These are phyloP conservation scores for Drosophila sordidula DNA, from an alignment of 2,888 invertebrate genomes.

Conservation along the genomic window DNA sequence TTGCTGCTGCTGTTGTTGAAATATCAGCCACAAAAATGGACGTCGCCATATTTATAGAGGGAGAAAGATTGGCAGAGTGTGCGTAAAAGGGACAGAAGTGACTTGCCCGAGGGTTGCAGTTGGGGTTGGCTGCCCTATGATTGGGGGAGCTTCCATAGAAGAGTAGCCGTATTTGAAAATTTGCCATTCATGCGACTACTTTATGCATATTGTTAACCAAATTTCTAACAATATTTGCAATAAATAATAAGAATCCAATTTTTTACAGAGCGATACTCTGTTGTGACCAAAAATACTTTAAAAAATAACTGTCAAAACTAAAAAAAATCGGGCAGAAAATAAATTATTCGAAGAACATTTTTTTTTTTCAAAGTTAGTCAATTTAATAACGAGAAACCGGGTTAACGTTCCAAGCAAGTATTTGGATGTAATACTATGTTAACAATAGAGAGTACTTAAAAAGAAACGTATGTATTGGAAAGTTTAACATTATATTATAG, in stretches of 20 bases:
- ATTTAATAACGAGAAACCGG: no score
- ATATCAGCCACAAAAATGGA: slow-evolving; percentile 80
- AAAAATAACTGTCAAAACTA: no score
- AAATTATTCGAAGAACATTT: no score
- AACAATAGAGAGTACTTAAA: no score
- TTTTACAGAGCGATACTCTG: neutral
- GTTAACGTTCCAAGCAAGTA: no score
- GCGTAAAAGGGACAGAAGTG: slow-evolving; percentile 26
- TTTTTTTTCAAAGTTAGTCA: no score
- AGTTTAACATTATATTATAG: no score
- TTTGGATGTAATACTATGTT: no score
- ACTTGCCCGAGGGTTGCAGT: slow-evolving; percentile 56
- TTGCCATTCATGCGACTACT: slow-evolving; percentile 31
- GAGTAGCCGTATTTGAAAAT: slow-evolving; percentile 35
- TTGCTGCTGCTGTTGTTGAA: slow-evolving; percentile 60
- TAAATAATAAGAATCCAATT: slow-evolving; percentile 26
- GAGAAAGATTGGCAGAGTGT: slow-evolving; percentile 20
- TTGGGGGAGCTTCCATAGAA: neutral
- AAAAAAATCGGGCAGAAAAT: no score
- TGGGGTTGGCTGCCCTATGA: slow-evolving; percentile 27
- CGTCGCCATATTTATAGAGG: slow-evolving; percentile 73
- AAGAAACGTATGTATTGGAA: no score
- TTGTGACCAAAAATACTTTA: no score
- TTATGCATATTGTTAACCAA: slow-evolving; percentile 32
- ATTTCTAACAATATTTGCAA: slow-evolving; percentile 25